Evolutionary conservation across 1,140 invertebrate genomes (phyloP), one percentile per base, ranked within the genome.

Genomic region (Bombus waltoni): DNA sequence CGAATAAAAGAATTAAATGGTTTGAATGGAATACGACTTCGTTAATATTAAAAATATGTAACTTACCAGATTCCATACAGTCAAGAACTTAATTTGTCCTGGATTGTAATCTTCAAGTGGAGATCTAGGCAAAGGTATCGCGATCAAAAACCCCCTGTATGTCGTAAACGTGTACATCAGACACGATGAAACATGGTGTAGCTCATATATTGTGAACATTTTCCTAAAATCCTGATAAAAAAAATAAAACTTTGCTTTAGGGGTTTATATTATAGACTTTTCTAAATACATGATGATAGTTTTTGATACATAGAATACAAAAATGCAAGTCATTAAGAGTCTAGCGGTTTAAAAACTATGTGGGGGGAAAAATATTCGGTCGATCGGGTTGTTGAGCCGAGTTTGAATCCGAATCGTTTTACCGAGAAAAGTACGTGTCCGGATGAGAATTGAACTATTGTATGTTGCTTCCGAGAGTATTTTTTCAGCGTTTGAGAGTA

Each of bases 51-150:
- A 18, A 78, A 57, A 68, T 32, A 32, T 65, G 38, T 0, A 25
- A 96, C 96, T 95, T 92, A 96, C 96, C 94, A 96, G 82, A 84
- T 95, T 91, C 96, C 96, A 96, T 57, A 96, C 93, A 6, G 96
- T 96, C 44, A 96, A 91, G 83, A 95, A 96, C 80, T 95, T 96
- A 5, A 95, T 65, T 89, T 95, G 95, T 68, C 96, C 96, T 28
- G 94, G 92, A 75, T 95, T 90, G n/a, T 92, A 95, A 1, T 94
- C 73, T 11, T 72, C 68, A 35, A 86, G 91, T 70, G 25, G 74
- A 18, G 83, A 15, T 2, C 32, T 57, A 9, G 91, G 0, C 0
- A 83, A 42, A 38, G 94, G 93, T 57, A 94, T 85, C 22, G 91
- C n/a, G 13, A 95, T n/a, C 0, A 89, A 22, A 40, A 88, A 88